phyloP scores from a whole-genome alignment of 2,888 invertebrate genomes.

The Pherbina coryleti region DNA sequence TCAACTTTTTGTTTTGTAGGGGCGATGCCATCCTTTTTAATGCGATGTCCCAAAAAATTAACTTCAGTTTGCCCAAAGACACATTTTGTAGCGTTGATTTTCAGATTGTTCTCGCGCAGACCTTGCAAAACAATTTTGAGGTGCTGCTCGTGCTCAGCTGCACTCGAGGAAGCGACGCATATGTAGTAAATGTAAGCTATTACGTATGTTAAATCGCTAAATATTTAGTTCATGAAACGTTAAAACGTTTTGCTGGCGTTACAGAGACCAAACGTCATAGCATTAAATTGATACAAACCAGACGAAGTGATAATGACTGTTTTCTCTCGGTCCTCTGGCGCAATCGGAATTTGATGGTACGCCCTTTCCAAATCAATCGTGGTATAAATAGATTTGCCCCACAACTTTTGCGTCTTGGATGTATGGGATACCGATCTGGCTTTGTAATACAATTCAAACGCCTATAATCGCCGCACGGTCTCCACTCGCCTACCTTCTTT shows the following conservation, averaged over 20 bases:
- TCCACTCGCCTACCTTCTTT: conserved; percentile 41
- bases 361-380: conserved; percentile 44
- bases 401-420: conserved; percentile 38
- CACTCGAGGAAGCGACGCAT: conserved; percentile 36
- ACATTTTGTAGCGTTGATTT: conserved; percentile 51
- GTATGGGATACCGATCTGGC: conserved; percentile 44
- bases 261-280: conserved; percentile 60
- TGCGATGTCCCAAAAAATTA: conserved; percentile 40
- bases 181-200: conserved; percentile 51
- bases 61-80: conserved; percentile 39
- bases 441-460: conserved; percentile 43
- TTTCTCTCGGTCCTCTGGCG: conserved; percentile 43
- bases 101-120: conserved; percentile 49
- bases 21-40: conserved; percentile 29
- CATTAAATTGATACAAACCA: too few relatives aligned
- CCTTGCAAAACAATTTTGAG: conserved; percentile 48
- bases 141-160: conserved; percentile 43
- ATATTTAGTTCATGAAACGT: too few relatives aligned
- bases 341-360: conserved; percentile 44
- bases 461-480: conserved; percentile 44
- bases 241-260: too few relatives aligned
- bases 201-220: conserved; percentile 51
- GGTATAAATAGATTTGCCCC: conserved; percentile 40
- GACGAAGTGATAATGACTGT: conserved; percentile 60
- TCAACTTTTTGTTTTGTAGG: conserved; percentile 38